Evolutionary conservation across 2,113 vertebrate genomes (phyloP).

Genomic region (Phrynosoma blainvillii): DNA sequence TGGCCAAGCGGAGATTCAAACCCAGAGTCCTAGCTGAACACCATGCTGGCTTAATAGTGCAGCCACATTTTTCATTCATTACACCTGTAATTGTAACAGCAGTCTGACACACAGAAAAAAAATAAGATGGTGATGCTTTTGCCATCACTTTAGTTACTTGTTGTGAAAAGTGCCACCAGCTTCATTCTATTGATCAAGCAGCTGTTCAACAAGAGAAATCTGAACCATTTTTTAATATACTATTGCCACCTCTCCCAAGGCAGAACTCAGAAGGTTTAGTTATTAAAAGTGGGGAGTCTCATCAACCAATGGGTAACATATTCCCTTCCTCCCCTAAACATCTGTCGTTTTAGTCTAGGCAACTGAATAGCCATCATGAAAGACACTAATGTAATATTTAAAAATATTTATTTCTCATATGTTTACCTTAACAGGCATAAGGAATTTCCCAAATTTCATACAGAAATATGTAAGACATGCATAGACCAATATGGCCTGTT

Average conservation of each 20-base stretch:
- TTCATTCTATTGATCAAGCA: neutral
- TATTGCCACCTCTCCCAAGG: neutral
- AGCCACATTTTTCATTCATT: neutral
- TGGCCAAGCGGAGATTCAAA: too few relatives aligned
- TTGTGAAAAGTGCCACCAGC: neutral
- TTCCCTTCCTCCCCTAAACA: neutral
- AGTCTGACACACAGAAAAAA: neutral
- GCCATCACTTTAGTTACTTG: neutral
- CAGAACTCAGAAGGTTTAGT: neutral
- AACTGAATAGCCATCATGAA: neutral
- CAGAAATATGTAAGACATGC: slow-evolving; percentile 86
- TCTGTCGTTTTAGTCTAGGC: neutral
- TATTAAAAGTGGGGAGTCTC: neutral
- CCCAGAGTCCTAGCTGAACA: too few relatives aligned
- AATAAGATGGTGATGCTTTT: neutral
- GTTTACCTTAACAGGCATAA: slow-evolving; percentile 84
- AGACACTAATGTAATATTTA: slow-evolving; percentile 66
- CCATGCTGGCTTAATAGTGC: neutral
- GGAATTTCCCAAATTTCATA: slow-evolving; percentile 86
- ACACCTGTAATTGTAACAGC: neutral
- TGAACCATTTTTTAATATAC: too few relatives aligned
- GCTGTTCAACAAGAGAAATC: neutral
- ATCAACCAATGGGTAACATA: neutral
- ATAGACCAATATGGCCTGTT: slow-evolving; percentile 92
- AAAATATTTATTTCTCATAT: slow-evolving; percentile 87